A percentile compares a stretch with the other conserved stretches of the same genome.
These are phyloP conservation scores for Mercenaria mercenaria DNA, from an alignment of 1,140 invertebrate species.

Conservation along the genomic window DNA sequence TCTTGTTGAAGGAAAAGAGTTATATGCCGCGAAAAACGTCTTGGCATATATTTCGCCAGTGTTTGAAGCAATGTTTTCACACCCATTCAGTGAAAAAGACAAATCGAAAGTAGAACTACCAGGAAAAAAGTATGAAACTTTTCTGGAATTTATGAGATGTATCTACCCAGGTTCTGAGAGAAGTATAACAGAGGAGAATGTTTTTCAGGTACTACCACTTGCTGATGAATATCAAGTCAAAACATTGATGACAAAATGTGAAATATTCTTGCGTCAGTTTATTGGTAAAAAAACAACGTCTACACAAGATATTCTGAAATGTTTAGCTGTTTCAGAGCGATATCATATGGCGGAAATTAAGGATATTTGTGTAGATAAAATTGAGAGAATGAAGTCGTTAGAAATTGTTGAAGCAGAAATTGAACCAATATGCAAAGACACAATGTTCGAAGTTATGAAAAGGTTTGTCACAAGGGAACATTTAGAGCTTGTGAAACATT, in stretches of 20 bases:
- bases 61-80: constrained; percentile 35
- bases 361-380: neutral
- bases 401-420: neutral
- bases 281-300: neutral
- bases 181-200: neutral
- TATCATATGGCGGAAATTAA: neutral
- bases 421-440: neutral
- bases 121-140: neutral
- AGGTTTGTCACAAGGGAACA: neutral
- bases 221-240: constrained; percentile 44
- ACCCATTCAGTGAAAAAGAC: neutral
- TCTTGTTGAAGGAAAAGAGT: constrained; percentile 1
- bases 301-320: neutral
- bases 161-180: neutral
- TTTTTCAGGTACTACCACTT: constrained; percentile 9
- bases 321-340: neutral
- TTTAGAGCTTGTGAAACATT: neutral
- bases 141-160: constrained; percentile 15
- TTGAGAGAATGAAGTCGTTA: neutral
- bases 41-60: constrained; percentile 13
- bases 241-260: neutral
- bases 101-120: neutral
- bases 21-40: neutral
- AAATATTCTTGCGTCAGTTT: neutral
- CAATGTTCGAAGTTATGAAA: neutral